phyloP scores from a whole-genome alignment of 2,797 vertebrate species.

The Catharus ustulatus region DNA sequence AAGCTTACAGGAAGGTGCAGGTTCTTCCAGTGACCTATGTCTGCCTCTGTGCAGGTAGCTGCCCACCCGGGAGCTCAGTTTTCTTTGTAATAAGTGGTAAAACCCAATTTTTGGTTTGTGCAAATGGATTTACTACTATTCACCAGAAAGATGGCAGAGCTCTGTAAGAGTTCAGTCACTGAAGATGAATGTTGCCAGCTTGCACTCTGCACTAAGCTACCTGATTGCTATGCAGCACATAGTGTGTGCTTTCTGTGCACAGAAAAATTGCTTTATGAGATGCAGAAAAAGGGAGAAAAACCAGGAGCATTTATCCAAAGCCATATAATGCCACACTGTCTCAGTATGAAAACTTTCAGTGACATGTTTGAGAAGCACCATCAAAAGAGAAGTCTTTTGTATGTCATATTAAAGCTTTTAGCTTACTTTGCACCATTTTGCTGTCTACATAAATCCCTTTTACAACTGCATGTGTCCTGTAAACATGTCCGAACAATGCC shows the following conservation, averaged over 20 bases:
- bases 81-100: neutral
- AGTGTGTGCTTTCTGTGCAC: neutral
- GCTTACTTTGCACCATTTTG: conserved; percentile 26
- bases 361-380: neutral
- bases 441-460: conserved; percentile 29
- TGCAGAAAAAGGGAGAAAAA: neutral
- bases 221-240: neutral
- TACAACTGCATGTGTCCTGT: neutral
- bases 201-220: neutral
- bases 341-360: neutral
- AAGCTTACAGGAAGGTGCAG: neutral
- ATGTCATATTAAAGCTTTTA: conserved; percentile 28
- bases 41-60: neutral
- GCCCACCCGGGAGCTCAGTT: neutral
- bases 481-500: conserved; percentile 50
- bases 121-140: neutral
- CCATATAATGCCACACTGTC: neutral
- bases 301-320: neutral
- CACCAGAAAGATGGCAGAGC: neutral
- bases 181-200: neutral
- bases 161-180: neutral
- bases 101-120: neutral
- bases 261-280: neutral
- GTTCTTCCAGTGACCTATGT: neutral
- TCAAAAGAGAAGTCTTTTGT: conserved; percentile 15